Evolutionary conservation across 2,888 invertebrate species (phyloP), one percentile per base, ranked within the genome.

Genomic region (Agrenia bidenticulata): DNA sequence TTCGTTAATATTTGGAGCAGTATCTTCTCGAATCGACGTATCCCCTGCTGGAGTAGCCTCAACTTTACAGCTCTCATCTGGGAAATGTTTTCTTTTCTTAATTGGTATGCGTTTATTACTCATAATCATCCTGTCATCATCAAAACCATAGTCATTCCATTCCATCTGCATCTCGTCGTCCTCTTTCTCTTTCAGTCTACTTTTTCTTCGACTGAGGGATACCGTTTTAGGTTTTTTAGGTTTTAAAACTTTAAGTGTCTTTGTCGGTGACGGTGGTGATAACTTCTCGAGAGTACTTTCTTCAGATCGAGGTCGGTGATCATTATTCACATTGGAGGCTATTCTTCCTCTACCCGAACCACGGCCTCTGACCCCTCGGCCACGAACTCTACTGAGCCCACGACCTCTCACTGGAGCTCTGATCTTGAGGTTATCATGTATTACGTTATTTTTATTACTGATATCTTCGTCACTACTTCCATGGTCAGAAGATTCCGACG

Each of bases 101-200:
- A 55, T 32, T 15, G 55, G 32, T 15, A 26, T 15, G 5, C 26
- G 55, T 32, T 55, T 55, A 55, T 55, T 55, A 32, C 55, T 55
- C 9, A 55, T 55, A 5, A 55, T 55, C 13, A 32, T 17, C 4
- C 15, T n/a, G 32, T 55, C 55, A 21, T 51, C 26, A 9, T 66
- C 58, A 23, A 61, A 24, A 7, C 26, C 55, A 5, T 55, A 15
- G 27, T 55, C 55, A 32, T 55, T 32, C 55, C 55, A 55, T 55
- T 55, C 55, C 32, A 55, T 26, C 19, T 55, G 55, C 55, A 55
- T 55, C 2, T 70, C 70, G 37, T 69, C 67, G 32, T 69, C 69
- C 9, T 67, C 45, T 26, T 72, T 72, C 54, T 72, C 72, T 61
- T 72, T 72, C 49, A 72, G 27, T 61, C 69, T 69, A 42, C 72